Evolutionary conservation across 2,888 invertebrate genomes (phyloP), one percentile per base, ranked within the genome.

Genomic region (Hemistola chrysoprasaria): DNA sequence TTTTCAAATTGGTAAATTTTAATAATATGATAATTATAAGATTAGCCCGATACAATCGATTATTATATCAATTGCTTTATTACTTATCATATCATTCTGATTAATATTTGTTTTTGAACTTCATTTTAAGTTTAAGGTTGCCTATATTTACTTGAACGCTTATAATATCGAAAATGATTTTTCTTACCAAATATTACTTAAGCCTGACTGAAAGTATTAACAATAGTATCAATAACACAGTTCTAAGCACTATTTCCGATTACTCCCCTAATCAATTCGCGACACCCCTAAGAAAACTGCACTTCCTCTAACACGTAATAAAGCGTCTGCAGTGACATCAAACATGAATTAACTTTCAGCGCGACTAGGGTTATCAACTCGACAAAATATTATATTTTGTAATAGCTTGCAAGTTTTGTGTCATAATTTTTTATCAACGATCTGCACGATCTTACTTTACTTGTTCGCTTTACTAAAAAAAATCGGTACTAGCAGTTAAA

Each of bases 271-370:
- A 50, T 44, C 45, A 47, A 53, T 50, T 40, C 47, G 36, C 39
- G 40, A 48, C 59, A 46, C 55, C 59, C 51, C 59, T 63, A 74
- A 71, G 73, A 73, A 81, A 79, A 78, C 73, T 75, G 77, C 76
- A 78, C 74, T 79, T 77, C 78, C 74, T 65, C 50, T 54, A 50
- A 73, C 79, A 76, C 66, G 71, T 75, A 76, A 76, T 78, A 83
- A 81, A 78, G 71, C 65, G 74, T 61, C 71, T 70, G 71, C 71
- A 78, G 65, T 83, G 86, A 86, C 86, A 86, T 72, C 82, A 73
- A 85, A 87, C 86, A 86, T 59, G 86, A 78, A 81, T 86, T 83
- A 85, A 87, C 86, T 85, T 78, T 81, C 83, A 85, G 73, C 71
- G 58, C 58, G 6, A 11, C 6, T 33, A 44, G 43, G 43, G 43